These are phyloP conservation scores for Heliothis subflexa DNA, from an alignment of 1,140 invertebrate genomes.

Conservation along the genomic window DNA sequence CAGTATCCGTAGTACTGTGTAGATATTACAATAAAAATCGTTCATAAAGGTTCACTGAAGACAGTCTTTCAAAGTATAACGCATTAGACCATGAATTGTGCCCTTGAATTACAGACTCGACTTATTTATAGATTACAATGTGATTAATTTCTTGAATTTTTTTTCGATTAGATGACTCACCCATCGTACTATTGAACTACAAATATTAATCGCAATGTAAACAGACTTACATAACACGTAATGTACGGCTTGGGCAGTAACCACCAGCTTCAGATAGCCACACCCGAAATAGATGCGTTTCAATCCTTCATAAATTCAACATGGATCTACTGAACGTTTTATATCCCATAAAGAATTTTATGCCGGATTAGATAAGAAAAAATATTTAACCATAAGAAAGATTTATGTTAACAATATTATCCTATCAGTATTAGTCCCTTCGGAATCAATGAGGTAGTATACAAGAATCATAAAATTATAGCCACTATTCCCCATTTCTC, in stretches of 20 bases:
- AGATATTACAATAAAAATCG: too few relatives aligned
- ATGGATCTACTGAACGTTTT: conserved; percentile 57
- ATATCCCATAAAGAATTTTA: conserved; percentile 58
- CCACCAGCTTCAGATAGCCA: background rate
- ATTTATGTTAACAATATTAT: conserved; percentile 39
- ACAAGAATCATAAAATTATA: conserved; percentile 45
- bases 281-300: conserved; percentile 35
- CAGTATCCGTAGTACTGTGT: too few relatives aligned
- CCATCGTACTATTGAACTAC: conserved; percentile 28
- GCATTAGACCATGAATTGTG: background rate
- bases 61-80: background rate
- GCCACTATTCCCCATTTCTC: conserved; percentile 40
- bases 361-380: conserved; percentile 56
- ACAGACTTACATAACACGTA: conserved; percentile 38
- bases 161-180: conserved; percentile 39
- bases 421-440: background rate
- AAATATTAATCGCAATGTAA: conserved; percentile 39
- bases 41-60: background rate
- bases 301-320: conserved; percentile 51
- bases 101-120: background rate
- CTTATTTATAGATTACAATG: conserved; percentile 28
- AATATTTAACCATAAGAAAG: conserved; percentile 53
- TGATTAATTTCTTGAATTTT: conserved; percentile 9
- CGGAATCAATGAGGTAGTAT: conserved; percentile 34
- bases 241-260: conserved; percentile 12